Evolutionary conservation across 2,113 vertebrate species (phyloP).

Genomic region (Parus major): DNA sequence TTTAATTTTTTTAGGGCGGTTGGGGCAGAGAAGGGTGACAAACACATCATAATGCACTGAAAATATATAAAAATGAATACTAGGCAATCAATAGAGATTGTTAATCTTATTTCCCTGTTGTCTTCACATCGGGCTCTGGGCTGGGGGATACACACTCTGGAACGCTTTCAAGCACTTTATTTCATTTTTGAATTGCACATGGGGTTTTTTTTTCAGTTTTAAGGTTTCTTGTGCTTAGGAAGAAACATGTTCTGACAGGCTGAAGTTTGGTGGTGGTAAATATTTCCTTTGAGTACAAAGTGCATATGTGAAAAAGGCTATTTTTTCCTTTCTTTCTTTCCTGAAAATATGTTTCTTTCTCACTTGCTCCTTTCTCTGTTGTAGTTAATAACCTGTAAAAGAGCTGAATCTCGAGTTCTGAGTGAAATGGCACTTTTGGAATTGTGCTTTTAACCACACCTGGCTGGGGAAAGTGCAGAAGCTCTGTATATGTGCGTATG

Average conservation of each 20-base stretch:
- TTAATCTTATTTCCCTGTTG: background rate
- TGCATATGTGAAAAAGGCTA: background rate
- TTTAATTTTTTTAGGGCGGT: rapidly evolving
- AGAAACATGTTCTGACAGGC: background rate
- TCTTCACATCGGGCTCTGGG: background rate
- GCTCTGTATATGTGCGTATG: background rate
- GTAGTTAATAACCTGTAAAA: background rate
- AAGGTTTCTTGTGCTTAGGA: background rate
- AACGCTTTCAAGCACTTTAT: background rate
- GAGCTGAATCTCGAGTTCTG: background rate
- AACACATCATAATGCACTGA: background rate
- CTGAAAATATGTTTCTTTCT: background rate
- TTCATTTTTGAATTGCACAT: background rate
- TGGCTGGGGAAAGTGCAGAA: background rate
- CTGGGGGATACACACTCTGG: background rate
- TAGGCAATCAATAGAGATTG: background rate
- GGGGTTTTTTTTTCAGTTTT: background rate
- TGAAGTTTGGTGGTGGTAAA: conserved; percentile 8
- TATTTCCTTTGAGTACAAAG: conserved; percentile 21
- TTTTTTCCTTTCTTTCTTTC: background rate
- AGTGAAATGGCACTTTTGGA: background rate
- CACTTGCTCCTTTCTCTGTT: background rate
- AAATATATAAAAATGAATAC: background rate
- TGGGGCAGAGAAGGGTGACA: background rate
- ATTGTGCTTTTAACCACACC: background rate